phyloP scores from a whole-genome alignment of 2,888 invertebrate species.

The Carabus problematicus region DNA sequence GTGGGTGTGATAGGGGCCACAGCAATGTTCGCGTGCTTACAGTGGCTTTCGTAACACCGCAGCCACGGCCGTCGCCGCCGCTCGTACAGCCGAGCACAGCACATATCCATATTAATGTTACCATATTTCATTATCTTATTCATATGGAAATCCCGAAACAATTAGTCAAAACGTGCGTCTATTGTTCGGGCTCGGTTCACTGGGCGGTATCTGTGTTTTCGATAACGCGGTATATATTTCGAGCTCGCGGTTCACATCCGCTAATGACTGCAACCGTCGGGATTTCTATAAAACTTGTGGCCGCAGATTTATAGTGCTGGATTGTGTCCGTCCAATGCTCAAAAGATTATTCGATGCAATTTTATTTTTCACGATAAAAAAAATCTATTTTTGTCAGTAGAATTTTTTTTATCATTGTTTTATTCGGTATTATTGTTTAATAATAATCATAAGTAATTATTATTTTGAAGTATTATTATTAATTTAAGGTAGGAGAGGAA shows the following conservation, averaged over 20 bases:
- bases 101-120: conserved; percentile 77
- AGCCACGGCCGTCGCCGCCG: neutral
- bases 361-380: neutral
- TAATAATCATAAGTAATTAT: too few relatives aligned
- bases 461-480: too few relatives aligned
- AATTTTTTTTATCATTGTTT: too few relatives aligned
- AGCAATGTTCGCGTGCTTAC: neutral
- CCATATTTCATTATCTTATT: conserved; percentile 85
- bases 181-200: conserved; percentile 39
- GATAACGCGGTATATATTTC: conserved; percentile 42
- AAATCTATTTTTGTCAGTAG: too few relatives aligned
- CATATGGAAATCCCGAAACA: conserved; percentile 78
- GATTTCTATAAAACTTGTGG: conserved; percentile 5
- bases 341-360: neutral
- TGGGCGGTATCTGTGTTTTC: conserved; percentile 33
- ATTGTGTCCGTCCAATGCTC: conserved; percentile 46
- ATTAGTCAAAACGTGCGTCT: conserved; percentile 62
- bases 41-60: neutral
- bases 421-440: too few relatives aligned
- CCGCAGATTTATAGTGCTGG: conserved; percentile 24
- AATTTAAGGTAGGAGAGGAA: too few relatives aligned
- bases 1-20: neutral
- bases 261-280: conserved; percentile 26
- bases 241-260: conserved; percentile 4
- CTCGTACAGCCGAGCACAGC: conserved; percentile 54